Percentiles rank a stretch among this genome's conserved stretches.
Conservation (phyloP, 2,888 invertebrate species). For the Dasysyrphus tricinctus region DNA sequence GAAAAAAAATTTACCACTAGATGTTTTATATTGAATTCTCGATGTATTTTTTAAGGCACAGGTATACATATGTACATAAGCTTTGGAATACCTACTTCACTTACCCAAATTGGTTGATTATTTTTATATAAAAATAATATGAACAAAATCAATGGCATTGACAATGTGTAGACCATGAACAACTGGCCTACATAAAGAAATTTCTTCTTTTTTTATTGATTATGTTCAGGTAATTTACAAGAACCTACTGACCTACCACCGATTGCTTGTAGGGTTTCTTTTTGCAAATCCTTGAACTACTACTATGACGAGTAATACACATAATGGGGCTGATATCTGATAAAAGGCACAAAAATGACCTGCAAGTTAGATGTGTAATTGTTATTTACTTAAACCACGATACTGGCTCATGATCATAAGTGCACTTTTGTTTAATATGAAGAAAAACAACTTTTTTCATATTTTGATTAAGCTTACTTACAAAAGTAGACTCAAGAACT, state of each 20-base stretch:
- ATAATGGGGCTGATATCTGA: not conserved
- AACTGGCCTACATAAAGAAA: slow-evolving; percentile 8
- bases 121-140: not conserved
- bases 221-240: slow-evolving; percentile 2
- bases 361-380: not conserved
- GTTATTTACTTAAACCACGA: not conserved
- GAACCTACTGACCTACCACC: not conserved
- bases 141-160: slow-evolving; percentile 5
- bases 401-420: not conserved
- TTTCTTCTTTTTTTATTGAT: not conserved
- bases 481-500: no score
- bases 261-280: slow-evolving; percentile 13
- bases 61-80: not conserved
- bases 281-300: slow-evolving; percentile 21
- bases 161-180: not conserved
- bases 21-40: not conserved
- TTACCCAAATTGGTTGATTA: slow-evolving; percentile 27
- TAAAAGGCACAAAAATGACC: not conserved
- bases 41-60: no score
- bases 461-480: not conserved
- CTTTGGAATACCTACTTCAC: not conserved
- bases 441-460: not conserved
- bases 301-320: not conserved
- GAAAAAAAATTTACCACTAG: not conserved
- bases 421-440: not conserved